phyloP scores from a whole-genome alignment of 2,797 vertebrate species.

The Enteromius thamalakanensis region DNA sequence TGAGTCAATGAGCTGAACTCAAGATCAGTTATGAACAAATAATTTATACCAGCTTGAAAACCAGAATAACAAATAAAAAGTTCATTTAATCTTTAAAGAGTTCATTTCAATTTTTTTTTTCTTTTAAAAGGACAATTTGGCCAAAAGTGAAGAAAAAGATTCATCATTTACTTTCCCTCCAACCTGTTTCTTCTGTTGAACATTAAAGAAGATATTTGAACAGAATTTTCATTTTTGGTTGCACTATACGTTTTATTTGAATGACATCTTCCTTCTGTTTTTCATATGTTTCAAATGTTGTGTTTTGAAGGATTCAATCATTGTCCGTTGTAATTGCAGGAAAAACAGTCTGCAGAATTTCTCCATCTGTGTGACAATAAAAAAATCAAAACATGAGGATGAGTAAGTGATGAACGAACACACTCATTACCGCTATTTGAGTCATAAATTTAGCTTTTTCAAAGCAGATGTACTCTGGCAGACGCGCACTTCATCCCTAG shows the following conservation, averaged over 20 bases:
- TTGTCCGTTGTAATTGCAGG: neutral
- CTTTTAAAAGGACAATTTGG: neutral
- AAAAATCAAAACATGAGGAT: neutral
- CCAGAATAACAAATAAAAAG: neutral
- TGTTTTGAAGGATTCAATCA: neutral
- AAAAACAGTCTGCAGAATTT: neutral
- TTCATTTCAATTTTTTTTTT: too few relatives aligned
- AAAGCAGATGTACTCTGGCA: neutral
- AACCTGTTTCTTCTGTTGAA: neutral
- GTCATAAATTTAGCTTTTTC: constrained; percentile 15
- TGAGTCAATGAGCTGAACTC: neutral
- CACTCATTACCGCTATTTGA: neutral
- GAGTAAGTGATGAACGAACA: neutral
- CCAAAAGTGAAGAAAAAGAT: neutral
- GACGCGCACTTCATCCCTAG: constrained; percentile 4
- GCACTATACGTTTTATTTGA: neutral
- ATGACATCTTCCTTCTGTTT: neutral
- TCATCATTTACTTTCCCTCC: too few relatives aligned
- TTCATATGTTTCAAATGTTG: neutral
- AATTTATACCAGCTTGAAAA: neutral
- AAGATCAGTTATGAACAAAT: neutral
- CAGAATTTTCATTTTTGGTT: neutral
- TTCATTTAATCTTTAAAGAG: neutral
- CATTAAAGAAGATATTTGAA: neutral
- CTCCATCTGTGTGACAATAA: neutral